These are phyloP conservation scores for Antrozous pallidus DNA, from an alignment of 2,797 vertebrate species.

Conservation along the genomic window DNA sequence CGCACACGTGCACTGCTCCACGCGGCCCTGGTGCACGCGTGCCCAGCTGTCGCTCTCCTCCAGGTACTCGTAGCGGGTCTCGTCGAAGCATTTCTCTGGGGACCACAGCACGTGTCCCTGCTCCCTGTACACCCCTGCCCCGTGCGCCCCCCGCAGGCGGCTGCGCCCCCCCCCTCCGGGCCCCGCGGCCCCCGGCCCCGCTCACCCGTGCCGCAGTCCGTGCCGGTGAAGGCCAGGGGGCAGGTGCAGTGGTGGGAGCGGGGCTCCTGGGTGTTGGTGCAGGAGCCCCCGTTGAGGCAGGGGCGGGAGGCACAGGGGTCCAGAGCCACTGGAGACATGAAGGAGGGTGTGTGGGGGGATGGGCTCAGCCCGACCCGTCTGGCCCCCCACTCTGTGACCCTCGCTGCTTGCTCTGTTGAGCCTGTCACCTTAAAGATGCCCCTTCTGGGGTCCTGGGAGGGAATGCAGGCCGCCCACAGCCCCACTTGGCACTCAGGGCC, in stretches of 20 bases:
- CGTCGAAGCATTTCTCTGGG: slow-evolving; percentile 92
- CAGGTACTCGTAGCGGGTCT: slow-evolving; percentile 87
- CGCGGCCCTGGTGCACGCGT: slow-evolving; percentile 86
- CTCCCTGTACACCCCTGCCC: fast-evolving
- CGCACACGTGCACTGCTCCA: slow-evolving; percentile 89
- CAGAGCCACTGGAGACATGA: neutral
- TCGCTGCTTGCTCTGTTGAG: neutral
- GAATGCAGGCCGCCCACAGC: fast-evolving
- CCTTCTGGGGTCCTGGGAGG: neutral
- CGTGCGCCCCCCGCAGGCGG: fast-evolving
- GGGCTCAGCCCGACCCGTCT: fast-evolving
- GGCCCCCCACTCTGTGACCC: neutral
- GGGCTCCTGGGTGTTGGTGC: slow-evolving; percentile 69
- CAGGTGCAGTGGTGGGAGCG: slow-evolving; percentile 87
- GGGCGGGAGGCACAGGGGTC: slow-evolving; percentile 85
- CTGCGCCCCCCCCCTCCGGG: neutral
- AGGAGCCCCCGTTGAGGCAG: slow-evolving; percentile 89
- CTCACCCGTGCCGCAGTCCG: slow-evolving; percentile 89
- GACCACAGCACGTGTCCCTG: neutral
- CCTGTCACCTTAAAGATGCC: neutral
- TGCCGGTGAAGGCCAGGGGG: slow-evolving; percentile 85
- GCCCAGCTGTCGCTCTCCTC: slow-evolving; percentile 89
- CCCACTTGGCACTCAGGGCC: neutral
- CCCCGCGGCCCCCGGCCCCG: fast-evolving
- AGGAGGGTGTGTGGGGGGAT: neutral